Evolutionary conservation across 2,797 vertebrate species (phyloP).

Genomic region (Lagodon rhomboides): DNA sequence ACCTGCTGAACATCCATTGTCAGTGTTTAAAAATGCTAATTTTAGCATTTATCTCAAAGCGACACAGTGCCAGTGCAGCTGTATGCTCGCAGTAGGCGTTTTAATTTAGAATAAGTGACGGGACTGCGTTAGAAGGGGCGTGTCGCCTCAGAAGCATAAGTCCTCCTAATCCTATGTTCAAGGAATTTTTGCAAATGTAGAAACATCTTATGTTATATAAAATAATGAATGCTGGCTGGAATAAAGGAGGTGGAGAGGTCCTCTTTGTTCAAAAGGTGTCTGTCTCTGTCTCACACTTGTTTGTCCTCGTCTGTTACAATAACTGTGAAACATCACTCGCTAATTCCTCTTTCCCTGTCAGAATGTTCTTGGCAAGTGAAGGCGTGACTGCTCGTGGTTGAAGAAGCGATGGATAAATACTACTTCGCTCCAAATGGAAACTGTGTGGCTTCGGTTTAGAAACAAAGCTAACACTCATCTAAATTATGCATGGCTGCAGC

Average conservation of each 20-base stretch:
- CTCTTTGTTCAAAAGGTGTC: slow-evolving; percentile 9
- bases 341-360: slow-evolving; percentile 44
- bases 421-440: slow-evolving; percentile 33
- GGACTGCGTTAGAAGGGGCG: too few relatives aligned
- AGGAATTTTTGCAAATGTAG: neutral
- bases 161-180: too few relatives aligned
- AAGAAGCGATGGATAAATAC: slow-evolving; percentile 38
- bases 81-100: too few relatives aligned
- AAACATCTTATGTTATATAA: too few relatives aligned
- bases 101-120: too few relatives aligned
- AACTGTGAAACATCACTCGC: slow-evolving; percentile 49
- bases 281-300: neutral
- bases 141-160: too few relatives aligned
- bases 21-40: too few relatives aligned
- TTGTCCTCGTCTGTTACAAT: slow-evolving; percentile 24
- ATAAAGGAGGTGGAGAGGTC: neutral
- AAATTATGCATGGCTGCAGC: slow-evolving; percentile 56
- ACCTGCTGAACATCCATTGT: too few relatives aligned
- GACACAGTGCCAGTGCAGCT: too few relatives aligned
- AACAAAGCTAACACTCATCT: slow-evolving; percentile 36
- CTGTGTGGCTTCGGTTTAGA: slow-evolving; percentile 2
- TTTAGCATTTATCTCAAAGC: too few relatives aligned
- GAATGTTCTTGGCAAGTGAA: slow-evolving; percentile 38
- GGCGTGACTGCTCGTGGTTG: slow-evolving; percentile 26
- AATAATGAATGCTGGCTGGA: neutral